These are phyloP conservation scores for Manis pentadactyla DNA, from an alignment of 2,797 vertebrate species.

Conservation along the genomic window DNA sequence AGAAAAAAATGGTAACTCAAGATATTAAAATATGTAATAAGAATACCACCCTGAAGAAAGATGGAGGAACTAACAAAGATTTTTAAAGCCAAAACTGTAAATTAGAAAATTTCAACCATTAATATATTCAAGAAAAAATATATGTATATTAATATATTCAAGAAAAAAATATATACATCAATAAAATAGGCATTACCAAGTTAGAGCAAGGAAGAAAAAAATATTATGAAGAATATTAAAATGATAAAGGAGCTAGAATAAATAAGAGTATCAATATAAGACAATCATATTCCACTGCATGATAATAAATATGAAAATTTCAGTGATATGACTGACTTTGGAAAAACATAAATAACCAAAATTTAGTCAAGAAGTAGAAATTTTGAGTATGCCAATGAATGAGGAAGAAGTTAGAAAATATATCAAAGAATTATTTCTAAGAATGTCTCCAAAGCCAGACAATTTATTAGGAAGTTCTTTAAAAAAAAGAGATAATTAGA, in stretches of 20 bases:
- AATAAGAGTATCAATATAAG: neutral
- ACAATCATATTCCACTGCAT: neutral
- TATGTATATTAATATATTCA: too few species aligned
- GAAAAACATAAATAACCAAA: neutral
- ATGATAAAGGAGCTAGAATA: neutral
- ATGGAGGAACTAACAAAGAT: neutral
- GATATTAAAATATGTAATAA: neutral
- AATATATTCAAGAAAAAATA: neutral
- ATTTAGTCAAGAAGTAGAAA: conserved; percentile 15
- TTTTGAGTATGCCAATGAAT: neutral
- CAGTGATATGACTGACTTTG: neutral
- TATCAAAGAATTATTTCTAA: neutral
- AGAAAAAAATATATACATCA: neutral
- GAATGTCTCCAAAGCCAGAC: neutral
- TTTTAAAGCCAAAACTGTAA: neutral
- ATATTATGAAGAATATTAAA: neutral
- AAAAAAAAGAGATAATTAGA: neutral
- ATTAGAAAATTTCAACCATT: neutral
- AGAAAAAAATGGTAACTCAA: neutral
- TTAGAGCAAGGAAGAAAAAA: neutral
- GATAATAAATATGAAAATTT: neutral
- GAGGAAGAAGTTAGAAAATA: neutral
- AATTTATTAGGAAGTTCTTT: neutral
- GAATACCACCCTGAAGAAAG: neutral
- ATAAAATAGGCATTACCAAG: neutral